phyloP scores from a whole-genome alignment of 2,113 vertebrate genomes.

The Oreochromis niloticus region DNA sequence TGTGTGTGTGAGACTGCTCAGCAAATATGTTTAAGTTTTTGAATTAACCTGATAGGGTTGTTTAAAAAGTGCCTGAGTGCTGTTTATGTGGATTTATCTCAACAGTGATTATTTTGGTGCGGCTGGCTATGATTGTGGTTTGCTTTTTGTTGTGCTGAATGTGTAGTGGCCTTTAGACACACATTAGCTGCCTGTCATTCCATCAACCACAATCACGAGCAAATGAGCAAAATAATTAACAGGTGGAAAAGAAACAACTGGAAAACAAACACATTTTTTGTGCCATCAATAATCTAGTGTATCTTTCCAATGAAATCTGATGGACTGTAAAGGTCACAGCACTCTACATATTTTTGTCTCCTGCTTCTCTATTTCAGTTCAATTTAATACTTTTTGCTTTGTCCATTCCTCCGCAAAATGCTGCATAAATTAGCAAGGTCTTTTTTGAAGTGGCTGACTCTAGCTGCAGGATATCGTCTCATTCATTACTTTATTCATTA shows the following conservation, averaged over 20 bases:
- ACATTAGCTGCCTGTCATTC: background rate
- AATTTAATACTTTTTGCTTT: background rate
- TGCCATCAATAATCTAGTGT: background rate
- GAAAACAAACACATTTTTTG: background rate
- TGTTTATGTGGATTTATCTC: background rate
- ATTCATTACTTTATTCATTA: background rate
- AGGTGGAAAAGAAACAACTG: background rate
- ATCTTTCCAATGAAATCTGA: background rate
- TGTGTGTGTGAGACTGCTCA: background rate
- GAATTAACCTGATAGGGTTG: background rate
- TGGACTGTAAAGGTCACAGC: background rate
- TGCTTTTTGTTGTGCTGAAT: background rate
- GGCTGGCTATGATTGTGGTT: background rate
- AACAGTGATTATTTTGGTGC: background rate
- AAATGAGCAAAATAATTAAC: background rate
- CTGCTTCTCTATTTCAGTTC: background rate
- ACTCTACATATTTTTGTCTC: background rate
- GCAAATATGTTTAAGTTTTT: rapidly evolving
- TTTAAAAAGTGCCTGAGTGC: background rate
- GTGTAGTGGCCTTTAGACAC: background rate
- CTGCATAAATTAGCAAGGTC: background rate
- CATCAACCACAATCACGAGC: background rate
- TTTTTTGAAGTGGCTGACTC: background rate
- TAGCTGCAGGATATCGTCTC: background rate
- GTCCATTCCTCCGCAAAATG: background rate